Conservation (phyloP, 2,113 vertebrate species). For the Oryzias woworae region DNA sequence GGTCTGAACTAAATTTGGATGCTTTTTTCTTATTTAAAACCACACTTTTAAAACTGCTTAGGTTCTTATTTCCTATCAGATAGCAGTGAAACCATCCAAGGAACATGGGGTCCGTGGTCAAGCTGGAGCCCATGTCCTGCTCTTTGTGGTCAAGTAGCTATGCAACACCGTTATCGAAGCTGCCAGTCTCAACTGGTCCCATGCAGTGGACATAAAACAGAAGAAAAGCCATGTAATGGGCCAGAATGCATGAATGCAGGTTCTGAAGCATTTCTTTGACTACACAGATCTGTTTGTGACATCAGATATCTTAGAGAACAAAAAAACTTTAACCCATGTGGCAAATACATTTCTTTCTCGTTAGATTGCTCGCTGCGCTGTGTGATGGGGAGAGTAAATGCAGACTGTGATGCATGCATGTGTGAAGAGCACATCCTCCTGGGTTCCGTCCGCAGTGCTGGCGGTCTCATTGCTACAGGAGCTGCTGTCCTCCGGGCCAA, state of each 20-base stretch:
- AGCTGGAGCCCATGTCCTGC: conserved; percentile 88
- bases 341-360: not conserved
- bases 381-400: conserved; percentile 84
- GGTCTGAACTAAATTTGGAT: conserved; percentile 65
- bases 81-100: conserved; percentile 60
- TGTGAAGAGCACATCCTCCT: conserved; percentile 86
- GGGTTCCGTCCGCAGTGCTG: conserved; percentile 84
- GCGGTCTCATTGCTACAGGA: conserved; percentile 80
- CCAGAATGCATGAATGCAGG: conserved; percentile 80
- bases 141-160: conserved; percentile 82
- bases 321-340: not conserved
- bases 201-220: conserved; percentile 83
- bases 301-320: not conserved
- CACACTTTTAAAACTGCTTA: not conserved
- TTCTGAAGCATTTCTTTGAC: conserved; percentile 3
- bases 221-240: conserved; percentile 83
- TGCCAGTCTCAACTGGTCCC: conserved; percentile 77
- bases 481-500: conserved; percentile 80
- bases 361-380: conserved; percentile 87
- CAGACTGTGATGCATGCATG: conserved; percentile 87
- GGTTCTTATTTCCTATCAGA: conserved; percentile 64
- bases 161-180: conserved; percentile 84
- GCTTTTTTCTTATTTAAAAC: not conserved
- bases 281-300: not conserved
- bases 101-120: conserved; percentile 86